phyloP scores from a whole-genome alignment of 2,888 invertebrate species.

The Amphipoea oculea region DNA sequence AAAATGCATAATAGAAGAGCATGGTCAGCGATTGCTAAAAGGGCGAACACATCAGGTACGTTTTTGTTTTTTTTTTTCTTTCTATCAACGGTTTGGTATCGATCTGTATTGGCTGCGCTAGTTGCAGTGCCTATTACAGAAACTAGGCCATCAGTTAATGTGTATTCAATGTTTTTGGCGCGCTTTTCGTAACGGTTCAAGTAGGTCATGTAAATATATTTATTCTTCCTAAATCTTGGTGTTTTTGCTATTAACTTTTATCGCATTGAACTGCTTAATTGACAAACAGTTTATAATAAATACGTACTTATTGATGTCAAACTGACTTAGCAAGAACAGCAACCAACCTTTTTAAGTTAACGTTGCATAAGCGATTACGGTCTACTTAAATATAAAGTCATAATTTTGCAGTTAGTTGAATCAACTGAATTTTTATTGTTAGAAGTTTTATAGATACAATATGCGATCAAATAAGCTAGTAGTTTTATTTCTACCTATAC shows the following conservation, averaged over 20 bases:
- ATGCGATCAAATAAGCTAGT: not conserved
- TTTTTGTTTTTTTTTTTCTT: not conserved
- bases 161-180: conserved; percentile 30
- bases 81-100: conserved; percentile 18
- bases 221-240: not conserved
- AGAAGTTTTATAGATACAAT: not conserved
- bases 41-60: conserved; percentile 59
- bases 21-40: conserved; percentile 65
- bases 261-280: not conserved
- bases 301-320: conserved; percentile 7
- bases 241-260: not conserved
- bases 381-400: not conserved
- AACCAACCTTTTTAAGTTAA: conserved; percentile 1
- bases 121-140: conserved; percentile 11
- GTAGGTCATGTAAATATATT: not conserved
- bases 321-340: not conserved
- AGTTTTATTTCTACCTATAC: not conserved
- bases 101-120: conserved; percentile 6
- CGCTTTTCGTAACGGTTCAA: conserved; percentile 17
- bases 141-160: conserved; percentile 33
- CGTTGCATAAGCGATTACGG: conserved; percentile 17
- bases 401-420: not conserved
- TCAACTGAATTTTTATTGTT: not conserved
- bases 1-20: conserved; percentile 65
- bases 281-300: not conserved